Conservation (phyloP, 2,113 vertebrate species). For the Trematocara unimaculatum region DNA sequence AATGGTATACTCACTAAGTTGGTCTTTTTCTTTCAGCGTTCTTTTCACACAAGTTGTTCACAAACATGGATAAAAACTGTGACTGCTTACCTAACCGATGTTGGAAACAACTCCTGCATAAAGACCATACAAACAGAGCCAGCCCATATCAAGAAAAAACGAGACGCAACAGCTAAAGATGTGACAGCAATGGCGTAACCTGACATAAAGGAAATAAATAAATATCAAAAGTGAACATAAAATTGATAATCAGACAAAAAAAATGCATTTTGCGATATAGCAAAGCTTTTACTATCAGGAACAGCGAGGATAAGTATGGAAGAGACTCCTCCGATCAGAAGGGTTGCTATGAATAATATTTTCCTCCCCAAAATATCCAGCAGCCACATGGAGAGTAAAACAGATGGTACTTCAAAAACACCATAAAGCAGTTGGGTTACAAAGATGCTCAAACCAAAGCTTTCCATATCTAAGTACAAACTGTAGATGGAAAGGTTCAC, state of each 20-base stretch:
- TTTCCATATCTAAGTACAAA: constrained; percentile 23
- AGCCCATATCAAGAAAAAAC: constrained; percentile 23
- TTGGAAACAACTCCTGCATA: constrained; percentile 58
- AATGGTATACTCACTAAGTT: rapidly evolving
- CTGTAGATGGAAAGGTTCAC: constrained; percentile 20
- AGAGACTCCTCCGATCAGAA: not conserved
- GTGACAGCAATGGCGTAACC: not conserved
- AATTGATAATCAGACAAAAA: not conserved
- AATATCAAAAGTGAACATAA: not conserved
- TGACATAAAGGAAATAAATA: not conserved
- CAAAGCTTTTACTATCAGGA: constrained; percentile 34
- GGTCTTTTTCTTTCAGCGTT: not conserved
- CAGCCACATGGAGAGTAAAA: constrained; percentile 44
- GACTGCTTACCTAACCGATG: constrained; percentile 38
- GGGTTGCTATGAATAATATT: not conserved
- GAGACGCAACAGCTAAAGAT: constrained; percentile 12
- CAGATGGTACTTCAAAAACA: constrained; percentile 27
- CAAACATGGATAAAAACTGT: not conserved
- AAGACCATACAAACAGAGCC: not conserved
- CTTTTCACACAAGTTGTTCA: not conserved
- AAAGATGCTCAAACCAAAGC: constrained; percentile 4
- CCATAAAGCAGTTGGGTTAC: constrained; percentile 12
- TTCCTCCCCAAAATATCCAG: constrained; percentile 50
- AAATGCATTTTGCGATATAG: not conserved
- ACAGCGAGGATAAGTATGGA: constrained; percentile 34